These are phyloP conservation scores for Drosophila ercepeae DNA, from an alignment of 1,140 invertebrate genomes.

Conservation along the genomic window DNA sequence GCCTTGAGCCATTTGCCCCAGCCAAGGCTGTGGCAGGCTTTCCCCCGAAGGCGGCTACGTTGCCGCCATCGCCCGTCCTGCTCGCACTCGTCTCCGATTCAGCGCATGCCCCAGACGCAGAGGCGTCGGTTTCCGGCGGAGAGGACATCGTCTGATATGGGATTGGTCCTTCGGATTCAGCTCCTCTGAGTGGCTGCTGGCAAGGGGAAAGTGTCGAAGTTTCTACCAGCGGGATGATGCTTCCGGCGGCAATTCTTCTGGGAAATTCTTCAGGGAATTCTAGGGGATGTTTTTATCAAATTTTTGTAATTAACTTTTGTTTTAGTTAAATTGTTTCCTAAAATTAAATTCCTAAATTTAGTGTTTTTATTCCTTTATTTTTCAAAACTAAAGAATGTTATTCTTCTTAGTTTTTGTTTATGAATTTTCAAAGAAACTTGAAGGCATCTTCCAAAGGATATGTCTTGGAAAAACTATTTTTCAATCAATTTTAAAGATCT, in stretches of 20 bases:
- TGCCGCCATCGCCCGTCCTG: neutral
- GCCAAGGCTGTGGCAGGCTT: conserved; percentile 4
- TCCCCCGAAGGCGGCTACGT: neutral
- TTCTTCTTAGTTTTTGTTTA: too few species aligned
- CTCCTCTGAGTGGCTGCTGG: conserved; percentile 2
- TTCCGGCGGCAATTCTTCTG: neutral
- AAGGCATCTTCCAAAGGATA: too few species aligned
- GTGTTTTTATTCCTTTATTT: too few species aligned
- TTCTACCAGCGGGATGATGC: neutral
- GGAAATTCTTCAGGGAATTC: neutral
- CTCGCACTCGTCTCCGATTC: conserved; percentile 20
- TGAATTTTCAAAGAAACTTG: too few species aligned
- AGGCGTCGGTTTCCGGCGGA: conserved; percentile 32
- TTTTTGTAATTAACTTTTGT: too few species aligned
- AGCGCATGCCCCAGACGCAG: conserved; percentile 61
- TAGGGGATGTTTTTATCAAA: too few species aligned
- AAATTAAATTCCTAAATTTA: too few species aligned
- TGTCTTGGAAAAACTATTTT: too few species aligned
- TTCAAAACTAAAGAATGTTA: too few species aligned
- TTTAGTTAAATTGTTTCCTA: too few species aligned
- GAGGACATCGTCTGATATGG: neutral
- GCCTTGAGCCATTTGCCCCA: conserved; percentile 14
- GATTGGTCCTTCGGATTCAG: conserved; percentile 54
- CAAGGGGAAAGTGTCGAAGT: neutral
- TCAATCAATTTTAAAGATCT: too few species aligned